Evolutionary conservation across 2,888 invertebrate species (phyloP).

Genomic region (Chironomus riparius): DNA sequence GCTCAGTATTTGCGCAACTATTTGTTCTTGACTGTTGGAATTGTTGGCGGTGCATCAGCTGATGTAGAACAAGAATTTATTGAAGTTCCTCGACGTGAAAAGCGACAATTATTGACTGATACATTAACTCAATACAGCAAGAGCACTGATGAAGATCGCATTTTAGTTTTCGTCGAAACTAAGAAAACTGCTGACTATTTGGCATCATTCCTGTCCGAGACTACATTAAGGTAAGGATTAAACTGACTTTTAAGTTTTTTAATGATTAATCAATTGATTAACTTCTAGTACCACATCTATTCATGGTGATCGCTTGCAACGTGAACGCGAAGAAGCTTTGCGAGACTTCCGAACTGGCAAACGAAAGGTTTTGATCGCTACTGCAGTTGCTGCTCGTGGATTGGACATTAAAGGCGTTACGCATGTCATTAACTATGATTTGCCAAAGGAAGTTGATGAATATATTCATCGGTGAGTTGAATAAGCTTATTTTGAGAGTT

Average conservation of each 20-base stretch:
- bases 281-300: slow-evolving; percentile 80
- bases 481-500: no score
- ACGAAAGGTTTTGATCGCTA: slow-evolving; percentile 80
- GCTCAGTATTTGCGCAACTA: slow-evolving; percentile 68
- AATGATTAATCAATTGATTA: background rate
- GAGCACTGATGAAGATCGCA: slow-evolving; percentile 41
- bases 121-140: slow-evolving; percentile 31
- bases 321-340: slow-evolving; percentile 91
- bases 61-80: slow-evolving; percentile 79
- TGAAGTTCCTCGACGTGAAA: slow-evolving; percentile 61
- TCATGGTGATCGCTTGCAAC: slow-evolving; percentile 93
- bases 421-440: slow-evolving; percentile 86
- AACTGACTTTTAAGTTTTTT: background rate
- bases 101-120: slow-evolving; percentile 60
- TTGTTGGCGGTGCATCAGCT: slow-evolving; percentile 84
- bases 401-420: slow-evolving; percentile 79
- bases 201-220: slow-evolving; percentile 71
- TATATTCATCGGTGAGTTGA: slow-evolving; percentile 51
- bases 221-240: slow-evolving; percentile 47
- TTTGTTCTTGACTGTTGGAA: slow-evolving; percentile 82
- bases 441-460: slow-evolving; percentile 83
- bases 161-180: slow-evolving; percentile 83
- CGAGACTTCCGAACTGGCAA: slow-evolving; percentile 73
- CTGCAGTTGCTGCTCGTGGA: slow-evolving; percentile 90
- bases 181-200: slow-evolving; percentile 86